Evolutionary conservation across 2,888 invertebrate genomes (phyloP), one percentile per base, ranked within the genome.

Genomic region (Mythimna albipuncta): DNA sequence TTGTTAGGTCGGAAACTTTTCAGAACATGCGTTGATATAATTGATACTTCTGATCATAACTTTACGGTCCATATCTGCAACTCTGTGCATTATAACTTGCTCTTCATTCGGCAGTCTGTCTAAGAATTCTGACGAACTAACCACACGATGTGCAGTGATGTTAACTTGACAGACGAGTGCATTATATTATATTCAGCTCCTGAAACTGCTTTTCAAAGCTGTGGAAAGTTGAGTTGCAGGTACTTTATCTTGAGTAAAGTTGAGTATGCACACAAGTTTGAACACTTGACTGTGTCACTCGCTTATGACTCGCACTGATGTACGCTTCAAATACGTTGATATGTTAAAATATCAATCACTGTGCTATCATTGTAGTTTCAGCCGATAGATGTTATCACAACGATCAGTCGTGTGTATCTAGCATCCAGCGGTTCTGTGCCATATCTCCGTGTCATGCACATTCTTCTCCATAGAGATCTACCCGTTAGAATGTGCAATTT

Each of bases 11-110:
- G 26, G 26, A 2, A 26, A 26, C 26, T 1, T 26, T 26, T 26
- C 26, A 26, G 26, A 26, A 1, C 26, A 26, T 26, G 1, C 2
- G 26, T 26, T 26, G n/a, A n/a, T n/a, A n/a, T n/a, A n/a, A 44
- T 19, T 66, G n/a, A 32, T 19, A 54, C 69, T 83, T 70, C 69
- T 80, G 70, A 47, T 2, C 13, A 1, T 9, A 41, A 5, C 35
- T 10, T 5, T 38, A 11, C 10, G 52, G 26, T 32, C 19, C n/a
- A 32, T 44, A 64, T 77, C 50, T 70, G 75, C 73, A 69, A 64
- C 63, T 70, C 64, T 57, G 35, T 65, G 69, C 73, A 75, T 77
- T 85, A 70, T 72, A 83, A 73, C 73, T 85, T 73, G 44, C 57
- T 58, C 77, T 57, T 69, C 64, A 78, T 71, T 72, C 32, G 41